phyloP scores from a whole-genome alignment of 2,797 vertebrate genomes.

The Enteromius radiatus region DNA sequence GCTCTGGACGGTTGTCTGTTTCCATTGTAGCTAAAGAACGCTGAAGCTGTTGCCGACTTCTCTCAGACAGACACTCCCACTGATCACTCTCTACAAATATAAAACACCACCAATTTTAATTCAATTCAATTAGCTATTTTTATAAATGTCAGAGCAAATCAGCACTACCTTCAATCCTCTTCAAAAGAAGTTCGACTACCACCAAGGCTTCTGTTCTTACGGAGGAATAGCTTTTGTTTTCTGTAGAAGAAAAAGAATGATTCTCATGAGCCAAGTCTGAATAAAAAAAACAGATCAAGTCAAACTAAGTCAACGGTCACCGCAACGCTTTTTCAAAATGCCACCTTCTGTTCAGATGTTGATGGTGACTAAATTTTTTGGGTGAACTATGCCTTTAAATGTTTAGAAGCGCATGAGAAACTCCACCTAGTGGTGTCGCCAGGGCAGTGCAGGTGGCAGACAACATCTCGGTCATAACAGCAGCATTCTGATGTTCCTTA shows the following conservation, averaged over 20 bases:
- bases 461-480: conserved; percentile 86
- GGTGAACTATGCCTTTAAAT: background rate
- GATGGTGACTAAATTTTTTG: background rate
- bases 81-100: conserved; percentile 83
- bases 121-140: background rate
- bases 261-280: background rate
- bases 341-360: background rate
- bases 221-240: conserved; percentile 97
- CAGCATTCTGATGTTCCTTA: conserved; percentile 81
- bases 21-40: conserved; percentile 90
- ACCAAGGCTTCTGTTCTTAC: conserved; percentile 94
- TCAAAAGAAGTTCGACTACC: conserved; percentile 91
- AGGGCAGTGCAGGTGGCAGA: conserved; percentile 90
- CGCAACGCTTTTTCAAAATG: background rate
- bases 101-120: conserved; percentile 5
- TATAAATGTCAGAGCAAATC: background rate
- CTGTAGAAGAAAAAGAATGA: conserved; percentile 70
- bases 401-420: background rate
- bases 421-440: conserved; percentile 89
- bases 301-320: background rate
- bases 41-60: conserved; percentile 87
- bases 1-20: conserved; percentile 89
- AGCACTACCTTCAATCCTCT: conserved; percentile 86
- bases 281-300: background rate
- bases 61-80: conserved; percentile 87